Conservation (phyloP, 2,113 vertebrate genomes). For the Peromyscus californicus region DNA sequence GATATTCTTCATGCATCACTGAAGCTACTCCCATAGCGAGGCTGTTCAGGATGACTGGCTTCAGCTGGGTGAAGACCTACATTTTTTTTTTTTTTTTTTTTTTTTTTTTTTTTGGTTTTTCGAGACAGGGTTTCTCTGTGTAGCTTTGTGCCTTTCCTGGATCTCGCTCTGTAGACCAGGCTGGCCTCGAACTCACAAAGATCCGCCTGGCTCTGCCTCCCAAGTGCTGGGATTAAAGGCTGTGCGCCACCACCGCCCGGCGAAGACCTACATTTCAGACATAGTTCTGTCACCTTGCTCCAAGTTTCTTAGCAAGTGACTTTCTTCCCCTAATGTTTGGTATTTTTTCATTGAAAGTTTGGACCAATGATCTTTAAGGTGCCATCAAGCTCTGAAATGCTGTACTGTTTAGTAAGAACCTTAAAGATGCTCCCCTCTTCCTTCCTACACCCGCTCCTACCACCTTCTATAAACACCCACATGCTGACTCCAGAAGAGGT, state of each 20-base stretch:
- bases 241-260: no score
- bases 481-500: background rate
- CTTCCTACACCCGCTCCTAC: background rate
- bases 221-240: no score
- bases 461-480: background rate
- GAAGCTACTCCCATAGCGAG: background rate
- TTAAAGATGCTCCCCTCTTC: constrained; percentile 38
- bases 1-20: background rate
- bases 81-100: no score
- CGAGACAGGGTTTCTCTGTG: no score
- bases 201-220: no score
- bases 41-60: background rate
- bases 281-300: constrained; percentile 18
- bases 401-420: constrained; percentile 5
- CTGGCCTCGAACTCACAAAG: no score
- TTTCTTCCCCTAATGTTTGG: constrained; percentile 69
- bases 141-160: no score
- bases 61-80: background rate
- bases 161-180: no score
- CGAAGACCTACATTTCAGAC: background rate
- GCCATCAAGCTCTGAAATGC: constrained; percentile 9
- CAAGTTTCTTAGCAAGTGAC: constrained; percentile 68
- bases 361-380: background rate
- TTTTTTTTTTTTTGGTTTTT: no score
- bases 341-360: constrained; percentile 12